Evolutionary conservation across 2,113 vertebrate genomes (phyloP).

Genomic region (Chlamydotis undulata): DNA sequence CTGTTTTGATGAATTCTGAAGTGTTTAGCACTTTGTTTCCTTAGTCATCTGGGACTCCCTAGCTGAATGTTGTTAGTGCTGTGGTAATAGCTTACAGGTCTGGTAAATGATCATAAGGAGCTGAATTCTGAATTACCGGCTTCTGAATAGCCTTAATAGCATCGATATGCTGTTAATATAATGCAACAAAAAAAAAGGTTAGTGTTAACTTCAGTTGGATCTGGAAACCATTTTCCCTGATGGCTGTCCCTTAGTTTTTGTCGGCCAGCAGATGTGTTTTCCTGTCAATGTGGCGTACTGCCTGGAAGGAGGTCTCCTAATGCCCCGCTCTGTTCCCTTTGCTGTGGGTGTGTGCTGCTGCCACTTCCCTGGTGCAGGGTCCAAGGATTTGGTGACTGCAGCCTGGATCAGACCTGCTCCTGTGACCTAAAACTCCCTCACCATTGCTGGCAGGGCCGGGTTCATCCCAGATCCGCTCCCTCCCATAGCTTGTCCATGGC

Average conservation of each 20-base stretch:
- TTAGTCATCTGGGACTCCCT: not conserved
- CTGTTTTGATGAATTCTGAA: not conserved
- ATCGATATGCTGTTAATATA: not conserved
- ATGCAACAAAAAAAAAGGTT: not conserved
- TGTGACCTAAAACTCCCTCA: not conserved
- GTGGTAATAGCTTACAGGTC: not conserved
- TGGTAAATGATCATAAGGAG: not conserved
- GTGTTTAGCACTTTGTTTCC: not conserved
- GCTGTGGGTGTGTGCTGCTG: rapidly evolving
- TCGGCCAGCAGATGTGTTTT: not conserved
- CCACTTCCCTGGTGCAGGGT: rapidly evolving
- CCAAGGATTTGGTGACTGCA: not conserved
- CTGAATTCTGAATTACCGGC: not conserved
- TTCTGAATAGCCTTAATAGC: not conserved
- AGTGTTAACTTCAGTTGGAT: no score
- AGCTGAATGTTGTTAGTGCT: not conserved
- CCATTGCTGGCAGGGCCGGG: not conserved
- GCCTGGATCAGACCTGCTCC: not conserved
- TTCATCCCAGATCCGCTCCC: not conserved
- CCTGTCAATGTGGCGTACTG: rapidly evolving
- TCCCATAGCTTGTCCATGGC: rapidly evolving
- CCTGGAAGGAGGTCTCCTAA: not conserved
- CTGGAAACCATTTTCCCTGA: not conserved
- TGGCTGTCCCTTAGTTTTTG: not conserved
- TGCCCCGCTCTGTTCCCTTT: rapidly evolving